Conservation (phyloP, 2,113 vertebrate species). For the Sarotherodon lohbergeri region DNA sequence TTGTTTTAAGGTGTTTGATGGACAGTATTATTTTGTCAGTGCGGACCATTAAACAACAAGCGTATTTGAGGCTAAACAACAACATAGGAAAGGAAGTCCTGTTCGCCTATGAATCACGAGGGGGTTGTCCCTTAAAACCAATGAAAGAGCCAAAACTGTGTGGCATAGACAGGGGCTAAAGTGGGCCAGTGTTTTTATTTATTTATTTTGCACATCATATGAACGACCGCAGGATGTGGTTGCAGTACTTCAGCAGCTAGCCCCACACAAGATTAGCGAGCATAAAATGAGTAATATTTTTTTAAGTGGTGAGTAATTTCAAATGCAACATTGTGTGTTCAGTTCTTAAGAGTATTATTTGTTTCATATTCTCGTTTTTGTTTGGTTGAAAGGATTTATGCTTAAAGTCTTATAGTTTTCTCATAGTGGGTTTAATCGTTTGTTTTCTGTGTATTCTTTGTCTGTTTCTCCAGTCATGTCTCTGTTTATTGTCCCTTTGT, state of each 20-base stretch:
- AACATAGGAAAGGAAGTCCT: not conserved
- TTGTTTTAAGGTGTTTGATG: not conserved
- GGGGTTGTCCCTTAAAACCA: not conserved
- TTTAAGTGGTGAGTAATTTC: not conserved
- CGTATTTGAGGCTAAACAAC: not conserved
- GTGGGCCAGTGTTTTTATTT: not conserved
- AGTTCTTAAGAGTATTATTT: not conserved
- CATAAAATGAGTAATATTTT: not conserved
- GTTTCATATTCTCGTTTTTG: not conserved
- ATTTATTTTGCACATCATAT: not conserved
- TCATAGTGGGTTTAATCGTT: not conserved
- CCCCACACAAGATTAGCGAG: fast-evolving
- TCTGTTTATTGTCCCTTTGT: not conserved
- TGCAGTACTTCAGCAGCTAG: not conserved
- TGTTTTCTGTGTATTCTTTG: not conserved
- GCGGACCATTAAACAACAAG: not conserved
- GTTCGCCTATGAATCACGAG: not conserved
- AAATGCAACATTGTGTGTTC: not conserved
- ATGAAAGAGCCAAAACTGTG: not conserved
- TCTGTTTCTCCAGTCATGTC: not conserved
- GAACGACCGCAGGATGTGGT: not conserved
- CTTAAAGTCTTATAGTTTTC: not conserved
- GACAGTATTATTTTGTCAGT: not conserved
- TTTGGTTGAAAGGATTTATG: not conserved
- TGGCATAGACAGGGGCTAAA: not conserved